Base-by-base conservation (phyloP, 1,140 invertebrate genomes). In the Diorhabda carinulata region DNA sequence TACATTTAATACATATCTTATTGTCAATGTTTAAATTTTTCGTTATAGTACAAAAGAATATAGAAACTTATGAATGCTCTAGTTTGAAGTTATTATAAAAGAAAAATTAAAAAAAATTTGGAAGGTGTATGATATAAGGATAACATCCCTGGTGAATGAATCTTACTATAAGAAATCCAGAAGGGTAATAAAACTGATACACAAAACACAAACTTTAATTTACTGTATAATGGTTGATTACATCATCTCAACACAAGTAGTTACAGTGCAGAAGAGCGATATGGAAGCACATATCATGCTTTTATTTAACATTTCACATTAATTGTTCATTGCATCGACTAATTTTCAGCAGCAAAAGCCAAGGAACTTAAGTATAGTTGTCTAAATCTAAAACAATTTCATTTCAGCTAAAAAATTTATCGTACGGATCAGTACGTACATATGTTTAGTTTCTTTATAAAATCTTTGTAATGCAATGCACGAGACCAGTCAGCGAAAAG, bases 251-350 rank as follows among this genome's bases (percentile, higher is more conserved):
- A 64, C 63, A 64, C 63, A 64, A 47, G 47, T 64, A 64, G 61
- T 62, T 62, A 62, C 42, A 62, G 44, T 64, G 56, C 63, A 64
- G 63, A 64, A 40, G 44, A 64, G 63, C 63, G 41, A 8, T 64
- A 25, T 64, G 63, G 63, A 64, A 64, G 63, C 63, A 64, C 63
- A 64, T 64, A 64, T 43, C 63, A 64, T 64, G 63, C 63, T 64
- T 64, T 47, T 56, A 52, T 57, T 10, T 64, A 47, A 64, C 63
- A 64, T 64, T 47, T 45, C 47, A 64, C 63, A 64, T 45, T 64
- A 52, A 64, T 64, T 64, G 63, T 63, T 43, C 8, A 60, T 60
- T 60, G 58, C 58, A 6, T 64, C 9, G 25, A 40, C 63, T 64
- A 64, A 57, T 47, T 64, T 63, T 63, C 41, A 64, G 63, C 63